Percentiles rank a stretch among this genome's conserved stretches.
phyloP scores from a whole-genome alignment of 2,888 invertebrate genomes.

The Pammene fasciana region DNA sequence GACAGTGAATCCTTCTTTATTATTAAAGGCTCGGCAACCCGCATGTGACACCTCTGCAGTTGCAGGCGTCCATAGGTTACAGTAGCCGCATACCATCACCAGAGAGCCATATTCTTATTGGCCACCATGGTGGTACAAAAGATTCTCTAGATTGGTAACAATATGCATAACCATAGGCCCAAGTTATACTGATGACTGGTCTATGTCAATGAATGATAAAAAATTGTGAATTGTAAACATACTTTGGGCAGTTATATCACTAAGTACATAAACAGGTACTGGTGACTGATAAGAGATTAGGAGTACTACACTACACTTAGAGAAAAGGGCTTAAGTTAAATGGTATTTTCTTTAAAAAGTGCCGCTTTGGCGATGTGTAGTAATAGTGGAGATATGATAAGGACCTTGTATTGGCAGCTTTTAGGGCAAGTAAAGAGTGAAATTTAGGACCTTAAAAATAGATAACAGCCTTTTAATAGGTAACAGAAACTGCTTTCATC shows the following conservation, averaged over 20 bases:
- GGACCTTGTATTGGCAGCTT: neutral
- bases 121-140: no score
- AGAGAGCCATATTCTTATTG: no score
- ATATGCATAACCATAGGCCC: no score
- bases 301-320: neutral
- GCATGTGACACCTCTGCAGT: no score
- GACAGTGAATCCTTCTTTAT: no score
- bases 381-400: neutral
- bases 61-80: no score
- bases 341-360: neutral
- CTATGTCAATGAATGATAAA: neutral
- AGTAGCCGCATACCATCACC: no score
- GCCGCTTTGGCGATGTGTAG: neutral
- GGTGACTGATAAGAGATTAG: slow-evolving; percentile 37
- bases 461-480: no score
- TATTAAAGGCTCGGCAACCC: no score
- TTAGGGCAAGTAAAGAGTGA: slow-evolving; percentile 1
- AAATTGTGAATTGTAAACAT: neutral
- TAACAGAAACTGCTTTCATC: no score
- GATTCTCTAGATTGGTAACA: no score
- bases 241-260: slow-evolving; percentile 30
- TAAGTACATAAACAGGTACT: slow-evolving; percentile 31
- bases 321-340: neutral
- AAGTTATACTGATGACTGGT: no score
- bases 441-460: neutral